Evolutionary conservation across 2,113 vertebrate genomes (phyloP).

Genomic region (Seriola aureovittata): DNA sequence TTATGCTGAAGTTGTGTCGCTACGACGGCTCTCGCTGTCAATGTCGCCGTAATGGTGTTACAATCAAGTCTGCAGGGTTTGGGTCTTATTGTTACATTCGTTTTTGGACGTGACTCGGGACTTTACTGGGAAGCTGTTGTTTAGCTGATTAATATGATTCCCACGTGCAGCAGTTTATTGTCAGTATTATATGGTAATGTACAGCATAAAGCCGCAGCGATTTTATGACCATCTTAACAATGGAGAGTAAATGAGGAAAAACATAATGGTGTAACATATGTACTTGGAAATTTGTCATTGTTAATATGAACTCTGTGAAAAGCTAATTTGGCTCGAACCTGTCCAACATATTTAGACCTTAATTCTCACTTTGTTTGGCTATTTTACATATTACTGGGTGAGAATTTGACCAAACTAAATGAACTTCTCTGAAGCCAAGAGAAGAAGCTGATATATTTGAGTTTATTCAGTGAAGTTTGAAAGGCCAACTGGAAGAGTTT

Average conservation of each 20-base stretch:
- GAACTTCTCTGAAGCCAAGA: not conserved
- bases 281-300: conserved; percentile 27
- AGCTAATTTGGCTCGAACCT: conserved; percentile 22
- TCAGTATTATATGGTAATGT: conserved; percentile 53
- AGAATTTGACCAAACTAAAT: not conserved
- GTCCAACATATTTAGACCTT: not conserved
- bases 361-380: not conserved
- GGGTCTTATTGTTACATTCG: conserved; percentile 32
- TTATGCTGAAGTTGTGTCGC: conserved; percentile 33
- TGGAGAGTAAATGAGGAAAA: conserved; percentile 19
- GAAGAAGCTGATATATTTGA: not conserved
- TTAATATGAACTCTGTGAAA: conserved; percentile 15
- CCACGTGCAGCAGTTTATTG: conserved; percentile 46
- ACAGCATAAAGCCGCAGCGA: conserved; percentile 24
- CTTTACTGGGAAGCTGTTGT: conserved; percentile 20
- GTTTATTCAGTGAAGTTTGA: not conserved
- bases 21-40: conserved; percentile 38
- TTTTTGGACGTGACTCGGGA: conserved; percentile 32
- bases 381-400: not conserved
- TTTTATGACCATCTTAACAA: conserved; percentile 24
- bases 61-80: conserved; percentile 56
- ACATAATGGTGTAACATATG: conserved; percentile 7
- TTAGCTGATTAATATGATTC: conserved; percentile 45
- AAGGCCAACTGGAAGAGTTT: not conserved
- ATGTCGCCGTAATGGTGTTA: conserved; percentile 48